Conservation (phyloP, 2,888 invertebrate genomes). For the Brachynemurus nebulosus region DNA sequence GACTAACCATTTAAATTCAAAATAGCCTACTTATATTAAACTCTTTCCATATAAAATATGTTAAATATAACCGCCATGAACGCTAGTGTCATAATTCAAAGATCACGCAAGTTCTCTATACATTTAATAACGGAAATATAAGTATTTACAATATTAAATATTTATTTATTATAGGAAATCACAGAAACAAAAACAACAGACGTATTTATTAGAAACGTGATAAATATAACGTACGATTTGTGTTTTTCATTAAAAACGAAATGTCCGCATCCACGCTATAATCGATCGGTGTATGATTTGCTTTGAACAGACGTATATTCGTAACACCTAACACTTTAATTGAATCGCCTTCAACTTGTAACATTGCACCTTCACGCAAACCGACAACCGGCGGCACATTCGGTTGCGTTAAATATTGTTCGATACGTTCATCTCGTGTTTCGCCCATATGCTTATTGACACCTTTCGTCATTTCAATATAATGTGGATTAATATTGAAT, state of each 20-base stretch:
- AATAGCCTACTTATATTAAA: no score
- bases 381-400: conserved; percentile 49
- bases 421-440: conserved; percentile 59
- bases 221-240: no score
- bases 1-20: no score
- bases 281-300: conserved; percentile 33
- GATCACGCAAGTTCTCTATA: no score
- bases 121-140: no score
- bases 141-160: no score
- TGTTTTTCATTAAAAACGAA: background rate
- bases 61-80: no score
- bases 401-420: conserved; percentile 49
- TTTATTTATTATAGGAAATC: no score
- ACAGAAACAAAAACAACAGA: no score
- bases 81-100: no score
- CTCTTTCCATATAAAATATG: no score
- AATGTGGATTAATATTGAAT: conserved; percentile 79
- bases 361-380: conserved; percentile 54
- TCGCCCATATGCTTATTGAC: conserved; percentile 65
- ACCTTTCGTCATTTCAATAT: conserved; percentile 46
- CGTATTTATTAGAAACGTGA: no score
- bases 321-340: conserved; percentile 46
- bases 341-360: conserved; percentile 43
- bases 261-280: background rate
- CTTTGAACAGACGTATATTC: conserved; percentile 48